Evolutionary conservation across 1,140 invertebrate species (phyloP).

Genomic region (Lasioglossum baleicum): DNA sequence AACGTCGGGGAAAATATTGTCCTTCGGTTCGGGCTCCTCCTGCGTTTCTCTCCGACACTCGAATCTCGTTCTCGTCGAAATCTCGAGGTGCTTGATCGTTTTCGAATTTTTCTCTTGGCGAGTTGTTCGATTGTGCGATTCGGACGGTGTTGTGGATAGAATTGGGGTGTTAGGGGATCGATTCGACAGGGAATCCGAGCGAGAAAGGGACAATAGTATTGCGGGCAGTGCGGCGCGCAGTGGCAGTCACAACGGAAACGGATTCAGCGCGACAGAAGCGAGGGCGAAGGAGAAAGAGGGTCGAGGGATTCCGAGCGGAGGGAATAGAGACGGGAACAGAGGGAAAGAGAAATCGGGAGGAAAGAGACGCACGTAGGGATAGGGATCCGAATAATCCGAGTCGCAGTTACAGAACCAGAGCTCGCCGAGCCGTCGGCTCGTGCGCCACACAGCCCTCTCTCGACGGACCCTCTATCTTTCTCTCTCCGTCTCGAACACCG

Average conservation of each 20-base stretch:
- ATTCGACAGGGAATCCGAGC: background rate
- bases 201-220: constrained; percentile 69
- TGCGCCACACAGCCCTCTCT: constrained; percentile 57
- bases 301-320: constrained; percentile 56
- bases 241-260: constrained; percentile 78
- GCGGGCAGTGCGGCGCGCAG: constrained; percentile 68
- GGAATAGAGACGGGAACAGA: constrained; percentile 57
- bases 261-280: constrained; percentile 75
- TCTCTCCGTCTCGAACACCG: no score
- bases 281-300: constrained; percentile 65
- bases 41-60: no score
- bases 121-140: background rate
- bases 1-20: constrained; percentile 56
- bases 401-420: constrained; percentile 73
- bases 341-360: constrained; percentile 65
- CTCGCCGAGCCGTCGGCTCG: constrained; percentile 75
- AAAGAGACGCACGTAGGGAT: constrained; percentile 71
- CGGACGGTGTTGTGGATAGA: fast-evolving
- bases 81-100: no score
- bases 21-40: background rate
- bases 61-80: background rate
- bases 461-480: background rate
- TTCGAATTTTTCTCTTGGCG: background rate
- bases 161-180: background rate
- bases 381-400: constrained; percentile 77